Evolutionary conservation across 2,888 invertebrate genomes (phyloP).

Genomic region (Caenorhabditis sp.): DNA sequence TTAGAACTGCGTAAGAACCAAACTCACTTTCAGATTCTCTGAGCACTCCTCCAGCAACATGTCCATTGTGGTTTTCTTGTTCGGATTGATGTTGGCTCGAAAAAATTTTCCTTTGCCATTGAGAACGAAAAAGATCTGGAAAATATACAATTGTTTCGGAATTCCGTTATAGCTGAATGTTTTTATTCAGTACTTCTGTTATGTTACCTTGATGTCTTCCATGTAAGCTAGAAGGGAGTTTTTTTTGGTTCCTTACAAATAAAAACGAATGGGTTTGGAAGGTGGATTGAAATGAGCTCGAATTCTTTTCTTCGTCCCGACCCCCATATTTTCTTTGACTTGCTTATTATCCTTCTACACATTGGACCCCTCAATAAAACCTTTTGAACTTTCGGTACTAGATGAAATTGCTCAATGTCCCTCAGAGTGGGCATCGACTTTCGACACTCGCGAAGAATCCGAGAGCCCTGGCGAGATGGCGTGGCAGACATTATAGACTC

Average conservation of each 20-base stretch:
- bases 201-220: slow-evolving; percentile 32
- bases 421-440: slow-evolving; percentile 58
- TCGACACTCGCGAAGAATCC: slow-evolving; percentile 55
- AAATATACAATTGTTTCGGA: too few relatives aligned
- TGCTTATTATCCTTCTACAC: too few relatives aligned
- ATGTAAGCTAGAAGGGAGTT: not conserved
- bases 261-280: slow-evolving; percentile 5
- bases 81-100: slow-evolving; percentile 78
- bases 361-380: slow-evolving; percentile 15
- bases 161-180: too few relatives aligned
- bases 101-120: slow-evolving; percentile 79
- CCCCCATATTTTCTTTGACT: not conserved
- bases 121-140: slow-evolving; percentile 79
- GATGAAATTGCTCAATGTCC: slow-evolving; percentile 44
- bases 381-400: slow-evolving; percentile 38
- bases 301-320: slow-evolving; percentile 3
- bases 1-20: not conserved
- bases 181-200: too few relatives aligned
- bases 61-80: slow-evolving; percentile 74
- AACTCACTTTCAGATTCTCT: slow-evolving; percentile 17
- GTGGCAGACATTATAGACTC: slow-evolving; percentile 5
- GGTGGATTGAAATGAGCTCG: not conserved
- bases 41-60: slow-evolving; percentile 74
- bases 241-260: not conserved
- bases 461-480: slow-evolving; percentile 17